These are phyloP conservation scores for Palythoa heliodiscus DNA, from an alignment of 92 coral and sea anemone species.

Conservation along the genomic window DNA sequence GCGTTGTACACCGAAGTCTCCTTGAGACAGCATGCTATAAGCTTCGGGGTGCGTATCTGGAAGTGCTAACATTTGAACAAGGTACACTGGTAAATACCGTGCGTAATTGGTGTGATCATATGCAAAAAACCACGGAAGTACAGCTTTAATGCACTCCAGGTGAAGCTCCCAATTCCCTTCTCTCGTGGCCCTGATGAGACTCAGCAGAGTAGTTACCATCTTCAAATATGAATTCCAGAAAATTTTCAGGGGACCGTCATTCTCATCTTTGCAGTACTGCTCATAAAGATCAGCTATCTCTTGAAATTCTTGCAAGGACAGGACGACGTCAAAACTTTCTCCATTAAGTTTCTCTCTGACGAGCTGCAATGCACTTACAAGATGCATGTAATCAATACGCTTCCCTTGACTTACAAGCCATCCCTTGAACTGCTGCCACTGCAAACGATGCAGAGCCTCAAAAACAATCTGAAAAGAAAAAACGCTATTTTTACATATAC, in stretches of 20 bases:
- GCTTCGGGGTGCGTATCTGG: slow-evolving; percentile 70
- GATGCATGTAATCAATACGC: slow-evolving; percentile 30
- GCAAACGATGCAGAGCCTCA: slow-evolving; percentile 43
- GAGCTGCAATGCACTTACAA: slow-evolving; percentile 41
- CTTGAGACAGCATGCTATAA: slow-evolving; percentile 49
- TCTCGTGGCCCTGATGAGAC: slow-evolving; percentile 30
- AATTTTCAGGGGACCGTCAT: slow-evolving; percentile 23
- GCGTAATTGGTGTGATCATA: slow-evolving; percentile 56
- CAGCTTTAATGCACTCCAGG: slow-evolving; percentile 18
- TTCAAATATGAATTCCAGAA: slow-evolving; percentile 46
- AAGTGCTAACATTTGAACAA: slow-evolving; percentile 57
- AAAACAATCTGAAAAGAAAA: slow-evolving; percentile 36
- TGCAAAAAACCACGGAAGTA: slow-evolving; percentile 52
- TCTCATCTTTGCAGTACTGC: slow-evolving; percentile 22
- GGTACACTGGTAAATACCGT: slow-evolving; percentile 62
- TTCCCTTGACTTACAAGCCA: slow-evolving; percentile 39
- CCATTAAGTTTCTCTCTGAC: slow-evolving; percentile 45
- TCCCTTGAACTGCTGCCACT: slow-evolving; percentile 37
- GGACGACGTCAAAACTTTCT: slow-evolving; percentile 42
- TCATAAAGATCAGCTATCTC: slow-evolving; percentile 32
- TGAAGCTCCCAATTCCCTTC: slow-evolving; percentile 50
- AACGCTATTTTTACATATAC: slow-evolving; percentile 4
- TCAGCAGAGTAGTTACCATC: slow-evolving; percentile 32
- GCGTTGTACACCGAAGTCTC: slow-evolving; percentile 72
- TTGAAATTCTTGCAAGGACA: slow-evolving; percentile 39